Evolutionary conservation across 2,888 invertebrate species (phyloP).

Genomic region (Oeneis ivallda): DNA sequence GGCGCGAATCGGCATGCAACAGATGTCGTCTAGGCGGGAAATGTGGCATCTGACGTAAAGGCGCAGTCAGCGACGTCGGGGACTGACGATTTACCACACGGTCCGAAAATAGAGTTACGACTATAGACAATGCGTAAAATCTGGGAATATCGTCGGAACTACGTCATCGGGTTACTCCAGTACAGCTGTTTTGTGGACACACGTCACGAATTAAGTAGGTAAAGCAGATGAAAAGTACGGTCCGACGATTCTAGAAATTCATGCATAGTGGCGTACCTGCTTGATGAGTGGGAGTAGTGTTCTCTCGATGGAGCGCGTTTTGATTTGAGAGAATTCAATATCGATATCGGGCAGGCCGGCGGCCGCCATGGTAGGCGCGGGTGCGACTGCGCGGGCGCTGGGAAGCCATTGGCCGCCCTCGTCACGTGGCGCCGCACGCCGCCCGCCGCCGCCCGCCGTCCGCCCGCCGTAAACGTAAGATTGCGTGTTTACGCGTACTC

Average conservation of each 20-base stretch:
- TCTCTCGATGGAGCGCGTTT: constrained; percentile 96
- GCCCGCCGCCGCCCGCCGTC: constrained; percentile 36
- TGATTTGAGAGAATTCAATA: constrained; percentile 88
- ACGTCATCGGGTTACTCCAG: constrained; percentile 61
- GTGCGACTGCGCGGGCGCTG: constrained; percentile 73
- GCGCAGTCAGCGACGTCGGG: constrained; percentile 49
- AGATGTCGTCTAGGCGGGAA: constrained; percentile 75
- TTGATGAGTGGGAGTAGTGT: constrained; percentile 96
- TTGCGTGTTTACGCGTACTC: constrained; percentile 61
- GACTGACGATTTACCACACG: constrained; percentile 51
- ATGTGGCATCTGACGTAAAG: constrained; percentile 58
- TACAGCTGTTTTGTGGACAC: constrained; percentile 36
- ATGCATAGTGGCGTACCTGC: constrained; percentile 86
- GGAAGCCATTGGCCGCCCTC: constrained; percentile 54
- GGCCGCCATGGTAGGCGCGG: constrained; percentile 83
- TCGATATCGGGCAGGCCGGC: constrained; percentile 81
- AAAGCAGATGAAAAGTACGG: constrained; percentile 27
- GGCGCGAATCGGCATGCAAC: constrained; percentile 69
- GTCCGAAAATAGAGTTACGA: constrained; percentile 67
- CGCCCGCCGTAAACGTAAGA: constrained; percentile 42
- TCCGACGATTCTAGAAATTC: constrained; percentile 42
- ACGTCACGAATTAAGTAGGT: constrained; percentile 37
- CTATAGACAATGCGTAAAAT: constrained; percentile 67
- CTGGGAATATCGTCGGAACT: constrained; percentile 56
- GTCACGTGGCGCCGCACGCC: constrained; percentile 46